phyloP scores from a whole-genome alignment of 2,113 vertebrate genomes.

The Corythoichthys intestinalis region DNA sequence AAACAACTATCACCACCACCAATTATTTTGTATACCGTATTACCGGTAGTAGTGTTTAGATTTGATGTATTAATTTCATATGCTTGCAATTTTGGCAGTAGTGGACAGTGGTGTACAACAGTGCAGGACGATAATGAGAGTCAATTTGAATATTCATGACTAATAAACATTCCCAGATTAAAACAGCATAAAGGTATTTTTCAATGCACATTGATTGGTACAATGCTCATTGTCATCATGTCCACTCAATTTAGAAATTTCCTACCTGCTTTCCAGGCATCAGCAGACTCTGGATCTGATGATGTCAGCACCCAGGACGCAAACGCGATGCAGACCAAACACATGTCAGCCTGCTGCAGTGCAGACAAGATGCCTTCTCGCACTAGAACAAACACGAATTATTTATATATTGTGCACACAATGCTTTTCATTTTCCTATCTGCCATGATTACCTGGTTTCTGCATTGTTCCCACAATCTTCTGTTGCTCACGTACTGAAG shows the following conservation, averaged over 20 bases:
- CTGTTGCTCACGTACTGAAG: slow-evolving; percentile 18
- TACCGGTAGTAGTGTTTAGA: too few species aligned
- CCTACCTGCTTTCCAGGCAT: slow-evolving; percentile 93
- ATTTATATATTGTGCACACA: background rate
- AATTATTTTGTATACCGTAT: too few species aligned
- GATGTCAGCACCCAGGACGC: slow-evolving; percentile 92
- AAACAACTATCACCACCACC: too few species aligned
- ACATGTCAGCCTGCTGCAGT: slow-evolving; percentile 81
- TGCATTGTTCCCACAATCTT: slow-evolving; percentile 31
- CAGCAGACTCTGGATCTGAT: slow-evolving; percentile 79
- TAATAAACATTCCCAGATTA: too few species aligned
- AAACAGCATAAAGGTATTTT: too few species aligned
- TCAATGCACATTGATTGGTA: too few species aligned
- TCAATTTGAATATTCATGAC: too few species aligned
- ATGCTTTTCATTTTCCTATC: background rate
- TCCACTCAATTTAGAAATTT: background rate
- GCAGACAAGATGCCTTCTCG: slow-evolving; percentile 55
- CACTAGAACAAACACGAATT: slow-evolving; percentile 44
- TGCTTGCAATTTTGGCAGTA: too few species aligned
- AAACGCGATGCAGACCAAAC: slow-evolving; percentile 93
- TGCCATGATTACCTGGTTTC: slow-evolving; percentile 57
- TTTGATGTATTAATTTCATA: too few species aligned
- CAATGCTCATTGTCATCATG: too few species aligned
- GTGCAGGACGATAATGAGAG: too few species aligned
- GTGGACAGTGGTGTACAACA: too few species aligned